Evolutionary conservation across 2,113 vertebrate genomes (phyloP), one percentile per base, ranked within the genome.

Genomic region (Saguinus imperator): DNA sequence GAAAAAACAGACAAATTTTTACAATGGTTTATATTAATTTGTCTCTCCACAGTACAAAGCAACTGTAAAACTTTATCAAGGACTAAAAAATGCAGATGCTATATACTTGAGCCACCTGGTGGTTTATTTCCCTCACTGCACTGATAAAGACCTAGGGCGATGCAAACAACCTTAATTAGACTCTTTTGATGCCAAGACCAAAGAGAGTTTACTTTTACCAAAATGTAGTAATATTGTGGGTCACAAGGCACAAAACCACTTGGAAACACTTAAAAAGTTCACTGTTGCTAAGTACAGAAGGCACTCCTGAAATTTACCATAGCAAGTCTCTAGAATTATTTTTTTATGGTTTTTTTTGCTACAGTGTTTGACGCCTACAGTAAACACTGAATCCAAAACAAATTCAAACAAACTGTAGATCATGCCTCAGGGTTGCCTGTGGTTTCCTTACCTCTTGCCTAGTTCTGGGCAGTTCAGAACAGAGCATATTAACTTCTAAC

Each of bases 41-140:
- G 25, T 29, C 12, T 93, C 55, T 48, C 68, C 27, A 0, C 21
- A 37, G 25, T 1, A 29, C 0, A 5, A 66, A 10, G 66, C 17
- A 85, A 83, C 57, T 21, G 25, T 35, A 76, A 64, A 58, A 58
- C 29, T 11, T 21, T 3, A 17, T 3, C 6, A 8, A 3, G 6
- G 4, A 4, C 0, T 21, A 0, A 21, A 21, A 29, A 25, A 37
- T 2, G 0, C 0, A 37, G 93, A 84, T 0, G 75, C 82, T 95
- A 57, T 35, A 88, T 88, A 43, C 72, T 1, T 98, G 98, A 94
- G 98, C 98, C 98, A 97, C 87, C 98, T 98, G 52, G 98, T 94
- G 98, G 98, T 88, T 35, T 9, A 0, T 4, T 55, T 50, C 8
- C 23, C 18, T 66, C 77, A 98, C 1, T 98, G 23, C 98, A 97